Base-by-base conservation (phyloP, 2,888 invertebrate species). In the Drosophila formosana region DNA sequence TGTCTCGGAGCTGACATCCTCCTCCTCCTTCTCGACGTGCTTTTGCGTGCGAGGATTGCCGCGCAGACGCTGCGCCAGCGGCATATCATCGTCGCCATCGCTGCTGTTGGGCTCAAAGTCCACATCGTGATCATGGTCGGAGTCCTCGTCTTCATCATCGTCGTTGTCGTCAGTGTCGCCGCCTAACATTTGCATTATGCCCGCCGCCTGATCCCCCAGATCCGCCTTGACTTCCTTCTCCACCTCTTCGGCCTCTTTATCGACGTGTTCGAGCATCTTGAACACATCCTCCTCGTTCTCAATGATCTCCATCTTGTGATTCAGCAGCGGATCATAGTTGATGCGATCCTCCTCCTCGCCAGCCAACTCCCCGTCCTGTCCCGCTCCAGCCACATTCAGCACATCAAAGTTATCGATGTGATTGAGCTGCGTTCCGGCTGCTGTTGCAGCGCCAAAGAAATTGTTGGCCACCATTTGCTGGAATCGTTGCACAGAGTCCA, bases 241-340 rank as follows among this genome's bases (percentile, higher is more conserved):
- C 3, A 60, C 84, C 37, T 81, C 71, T 56, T 89, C 78, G 6
- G 81, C 89, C 51, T 91, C 87, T 51, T 91, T 91, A 49, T 90
- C 91, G 3, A 90, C 90, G 55, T 81, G 83, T 66, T 91, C 91
- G 34, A 91, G 65, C 91, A 91, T 91, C 66, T 91, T 91, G 28
- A 91, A 91, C 0, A 91, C 91, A 65, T 91, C 91, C 43, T 91
- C 90, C 49, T 90, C 91, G 39, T 90, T 91, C 34, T 91, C 91
- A 49, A 91, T 83, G 7, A 91, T 69, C 62, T 91, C 91, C 82
- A 90, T 84, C 37, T 91, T 91, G 45, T 89, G 87, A 61, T 91
- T 91, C 2, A 90, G 64, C 25, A 91, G 65, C 3, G 91, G 91
- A 69, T 91, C 91, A 60, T 89, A 91, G 65, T 89, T 89, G 13